These are phyloP conservation scores for Prosapia bicincta DNA, from an alignment of 2,888 invertebrate genomes.

Conservation along the genomic window DNA sequence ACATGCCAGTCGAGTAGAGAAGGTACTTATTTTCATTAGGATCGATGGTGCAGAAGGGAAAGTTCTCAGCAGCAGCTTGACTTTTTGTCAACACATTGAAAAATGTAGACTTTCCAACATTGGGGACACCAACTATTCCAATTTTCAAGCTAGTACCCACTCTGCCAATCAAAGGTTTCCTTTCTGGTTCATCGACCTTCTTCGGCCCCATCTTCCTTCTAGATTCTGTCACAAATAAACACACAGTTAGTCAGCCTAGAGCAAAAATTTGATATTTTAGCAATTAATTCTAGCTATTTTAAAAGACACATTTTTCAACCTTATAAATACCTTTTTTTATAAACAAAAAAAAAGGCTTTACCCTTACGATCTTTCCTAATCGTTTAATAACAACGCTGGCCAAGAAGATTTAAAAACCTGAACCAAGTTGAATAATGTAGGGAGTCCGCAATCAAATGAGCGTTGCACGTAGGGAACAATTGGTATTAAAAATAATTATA, in stretches of 20 bases:
- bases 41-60: slow-evolving; percentile 99
- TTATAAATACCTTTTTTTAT: background rate
- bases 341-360: no score
- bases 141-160: slow-evolving; percentile 95
- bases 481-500: slow-evolving; percentile 28
- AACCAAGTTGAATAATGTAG: background rate
- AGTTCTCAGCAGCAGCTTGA: slow-evolving; percentile 96
- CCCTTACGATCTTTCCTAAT: background rate
- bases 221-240: slow-evolving; percentile 16
- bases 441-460: slow-evolving; percentile 14
- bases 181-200: slow-evolving; percentile 86
- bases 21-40: slow-evolving; percentile 99
- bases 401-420: background rate
- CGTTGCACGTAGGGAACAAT: slow-evolving; percentile 27
- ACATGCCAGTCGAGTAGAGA: slow-evolving; percentile 13
- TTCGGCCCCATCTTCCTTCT: slow-evolving; percentile 69
- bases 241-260: background rate
- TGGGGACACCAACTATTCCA: slow-evolving; percentile 95
- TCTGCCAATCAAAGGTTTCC: slow-evolving; percentile 88
- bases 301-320: background rate
- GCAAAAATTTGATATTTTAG: background rate
- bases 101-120: slow-evolving; percentile 99
- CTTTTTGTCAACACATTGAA: slow-evolving; percentile 99
- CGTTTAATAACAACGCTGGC: background rate
- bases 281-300: background rate